Evolutionary conservation across 1,140 invertebrate species (phyloP).

Genomic region (Mylabris phalerata): DNA sequence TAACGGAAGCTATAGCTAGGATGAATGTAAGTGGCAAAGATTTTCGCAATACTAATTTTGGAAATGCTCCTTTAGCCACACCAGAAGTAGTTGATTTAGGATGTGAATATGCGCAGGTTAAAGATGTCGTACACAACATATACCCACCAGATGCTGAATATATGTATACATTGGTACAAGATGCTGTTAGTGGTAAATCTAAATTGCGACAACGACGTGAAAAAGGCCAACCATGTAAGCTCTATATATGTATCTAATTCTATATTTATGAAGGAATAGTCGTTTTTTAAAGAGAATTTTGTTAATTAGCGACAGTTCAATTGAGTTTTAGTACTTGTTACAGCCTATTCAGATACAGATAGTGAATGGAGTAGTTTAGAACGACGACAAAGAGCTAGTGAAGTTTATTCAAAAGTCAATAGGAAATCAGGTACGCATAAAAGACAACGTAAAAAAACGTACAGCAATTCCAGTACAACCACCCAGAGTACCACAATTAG

Average conservation of each 20-base stretch:
- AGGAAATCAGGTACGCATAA: conserved; percentile 71
- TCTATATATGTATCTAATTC: neutral
- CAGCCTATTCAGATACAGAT: conserved; percentile 73
- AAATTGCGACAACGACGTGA: conserved; percentile 54
- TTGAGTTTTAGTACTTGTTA: conserved; percentile 37
- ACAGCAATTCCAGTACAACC: conserved; percentile 76
- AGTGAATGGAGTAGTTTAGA: conserved; percentile 80
- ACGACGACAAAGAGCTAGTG: conserved; percentile 57
- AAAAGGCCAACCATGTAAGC: conserved; percentile 57
- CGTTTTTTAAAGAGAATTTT: no score
- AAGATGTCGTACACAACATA: conserved; percentile 55
- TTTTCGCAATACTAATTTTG: conserved; percentile 44
- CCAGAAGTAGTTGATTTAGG: conserved; percentile 73
- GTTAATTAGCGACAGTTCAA: conserved; percentile 16
- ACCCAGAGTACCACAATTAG: conserved; percentile 67
- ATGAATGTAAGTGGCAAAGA: conserved; percentile 63
- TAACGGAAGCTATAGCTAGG: conserved; percentile 76
- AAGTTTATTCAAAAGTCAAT: conserved; percentile 57
- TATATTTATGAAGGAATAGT: no score
- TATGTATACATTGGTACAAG: conserved; percentile 54
- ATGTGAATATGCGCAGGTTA: conserved; percentile 59
- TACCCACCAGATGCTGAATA: conserved; percentile 51
- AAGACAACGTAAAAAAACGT: conserved; percentile 67
- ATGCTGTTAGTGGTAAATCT: conserved; percentile 56
- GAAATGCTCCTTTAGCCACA: conserved; percentile 71